Percentiles rank a stretch among this genome's conserved stretches.
Conservation (phyloP, 2,888 invertebrate species). For the Barypeithes pellucidus region DNA sequence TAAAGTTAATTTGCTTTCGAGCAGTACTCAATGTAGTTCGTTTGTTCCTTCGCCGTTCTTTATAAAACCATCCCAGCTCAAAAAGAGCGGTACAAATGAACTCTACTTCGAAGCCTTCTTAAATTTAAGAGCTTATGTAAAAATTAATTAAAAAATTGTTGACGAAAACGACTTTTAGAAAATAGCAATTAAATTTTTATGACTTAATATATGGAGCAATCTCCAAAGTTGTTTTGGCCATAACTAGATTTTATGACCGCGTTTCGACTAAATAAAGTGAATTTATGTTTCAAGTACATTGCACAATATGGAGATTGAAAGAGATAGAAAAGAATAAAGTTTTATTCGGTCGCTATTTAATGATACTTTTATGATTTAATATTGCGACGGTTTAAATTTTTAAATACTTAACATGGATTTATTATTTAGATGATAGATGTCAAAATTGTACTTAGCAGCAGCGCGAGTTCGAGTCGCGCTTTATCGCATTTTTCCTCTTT, state of each 20-base stretch:
- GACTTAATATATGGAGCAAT: conserved; percentile 20
- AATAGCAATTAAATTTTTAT: conserved; percentile 29
- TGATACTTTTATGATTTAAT: conserved; percentile 1
- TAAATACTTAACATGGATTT: neutral
- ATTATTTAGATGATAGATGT: neutral
- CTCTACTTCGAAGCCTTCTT: too few relatives aligned
- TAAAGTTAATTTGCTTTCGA: too few relatives aligned
- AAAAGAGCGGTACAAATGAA: too few relatives aligned
- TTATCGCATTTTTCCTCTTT: too few relatives aligned
- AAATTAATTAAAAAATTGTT: conserved; percentile 1
- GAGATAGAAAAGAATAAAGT: conserved; percentile 32
- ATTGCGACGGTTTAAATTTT: neutral
- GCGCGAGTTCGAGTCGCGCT: too few relatives aligned
- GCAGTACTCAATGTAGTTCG: too few relatives aligned
- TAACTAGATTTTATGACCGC: conserved; percentile 38
- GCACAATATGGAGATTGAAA: conserved; percentile 35
- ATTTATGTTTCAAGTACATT: conserved; percentile 33
- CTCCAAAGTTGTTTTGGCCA: conserved; percentile 38
- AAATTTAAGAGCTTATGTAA: too few relatives aligned
- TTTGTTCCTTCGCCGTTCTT: too few relatives aligned
- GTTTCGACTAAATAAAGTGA: conserved; percentile 39
- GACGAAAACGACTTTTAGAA: neutral
- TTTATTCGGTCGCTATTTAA: conserved; percentile 23
- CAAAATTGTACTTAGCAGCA: neutral
- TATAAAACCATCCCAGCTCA: too few relatives aligned